Evolutionary conservation across 2,888 invertebrate genomes (phyloP).

Genomic region (Oasisia sp.): DNA sequence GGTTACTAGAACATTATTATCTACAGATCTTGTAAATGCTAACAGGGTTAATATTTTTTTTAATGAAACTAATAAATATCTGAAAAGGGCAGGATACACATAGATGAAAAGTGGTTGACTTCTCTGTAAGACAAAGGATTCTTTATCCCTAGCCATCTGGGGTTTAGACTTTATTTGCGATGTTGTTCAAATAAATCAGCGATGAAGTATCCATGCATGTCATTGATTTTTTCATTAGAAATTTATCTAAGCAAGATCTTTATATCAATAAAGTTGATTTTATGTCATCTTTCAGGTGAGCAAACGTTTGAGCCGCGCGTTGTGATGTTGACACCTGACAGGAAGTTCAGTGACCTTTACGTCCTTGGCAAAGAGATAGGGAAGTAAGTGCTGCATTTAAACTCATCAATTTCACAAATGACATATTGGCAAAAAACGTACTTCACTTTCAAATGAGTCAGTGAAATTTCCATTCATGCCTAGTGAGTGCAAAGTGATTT

Average conservation of each 20-base stretch:
- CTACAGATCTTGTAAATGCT: too few relatives aligned
- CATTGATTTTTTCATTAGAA: not conserved
- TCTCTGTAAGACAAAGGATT: not conserved
- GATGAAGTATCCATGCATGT: not conserved
- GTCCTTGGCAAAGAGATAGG: constrained; percentile 91
- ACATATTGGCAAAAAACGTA: not conserved
- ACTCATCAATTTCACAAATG: not conserved
- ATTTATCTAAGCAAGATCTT: too few relatives aligned
- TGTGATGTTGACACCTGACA: constrained; percentile 82
- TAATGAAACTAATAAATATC: too few relatives aligned
- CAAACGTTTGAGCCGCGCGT: constrained; percentile 66
- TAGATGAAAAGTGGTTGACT: too few relatives aligned
- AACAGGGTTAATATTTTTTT: too few relatives aligned
- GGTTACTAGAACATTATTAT: too few relatives aligned
- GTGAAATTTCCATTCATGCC: too few relatives aligned
- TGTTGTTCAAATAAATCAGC: not conserved
- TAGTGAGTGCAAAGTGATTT: too few relatives aligned
- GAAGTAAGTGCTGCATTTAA: constrained; percentile 73
- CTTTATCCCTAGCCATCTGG: not conserved
- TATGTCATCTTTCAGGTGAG: constrained; percentile 37
- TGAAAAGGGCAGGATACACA: too few relatives aligned
- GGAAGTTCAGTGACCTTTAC: constrained; percentile 86
- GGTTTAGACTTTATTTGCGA: not conserved
- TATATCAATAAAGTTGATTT: not conserved
- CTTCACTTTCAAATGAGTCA: not conserved